Evolutionary conservation across 2,113 vertebrate species (phyloP).

Genomic region (Oncorhynchus tshawytscha): DNA sequence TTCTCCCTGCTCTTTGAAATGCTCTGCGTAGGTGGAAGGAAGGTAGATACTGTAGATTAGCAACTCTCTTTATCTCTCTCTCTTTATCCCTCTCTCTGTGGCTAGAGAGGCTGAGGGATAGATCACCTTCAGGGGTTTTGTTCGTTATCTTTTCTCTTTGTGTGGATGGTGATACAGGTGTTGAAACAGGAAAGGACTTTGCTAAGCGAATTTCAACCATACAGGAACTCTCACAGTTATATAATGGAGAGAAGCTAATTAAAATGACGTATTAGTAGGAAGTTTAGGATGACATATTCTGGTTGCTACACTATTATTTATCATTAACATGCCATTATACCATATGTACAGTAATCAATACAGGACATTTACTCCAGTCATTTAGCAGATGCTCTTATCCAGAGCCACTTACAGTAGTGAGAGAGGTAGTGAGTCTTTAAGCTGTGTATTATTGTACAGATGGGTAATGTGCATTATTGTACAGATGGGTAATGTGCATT

Average conservation of each 20-base stretch:
- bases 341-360: too few relatives aligned
- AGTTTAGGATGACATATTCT: too few relatives aligned
- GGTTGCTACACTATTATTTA: too few relatives aligned
- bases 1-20: conserved; percentile 33
- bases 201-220: neutral
- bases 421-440: too few relatives aligned
- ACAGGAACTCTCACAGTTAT: conserved; percentile 4
- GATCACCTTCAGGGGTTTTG: conserved; percentile 32
- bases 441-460: too few relatives aligned
- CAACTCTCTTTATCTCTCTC: conserved; percentile 25
- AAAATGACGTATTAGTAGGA: too few relatives aligned
- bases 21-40: conserved; percentile 42
- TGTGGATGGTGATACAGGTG: conserved; percentile 21
- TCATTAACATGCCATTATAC: too few relatives aligned
- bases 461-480: too few relatives aligned
- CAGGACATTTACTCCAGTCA: too few relatives aligned
- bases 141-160: conserved; percentile 19
- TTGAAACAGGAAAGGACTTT: neutral
- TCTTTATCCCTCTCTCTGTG: conserved; percentile 12
- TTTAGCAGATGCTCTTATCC: too few relatives aligned
- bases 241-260: neutral
- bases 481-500: too few relatives aligned
- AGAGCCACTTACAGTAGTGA: too few relatives aligned
- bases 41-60: conserved; percentile 1
- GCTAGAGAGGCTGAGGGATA: neutral